These are phyloP conservation scores for Thaumetopoea pityocampa DNA, from an alignment of 1,140 invertebrate species.

Conservation along the genomic window DNA sequence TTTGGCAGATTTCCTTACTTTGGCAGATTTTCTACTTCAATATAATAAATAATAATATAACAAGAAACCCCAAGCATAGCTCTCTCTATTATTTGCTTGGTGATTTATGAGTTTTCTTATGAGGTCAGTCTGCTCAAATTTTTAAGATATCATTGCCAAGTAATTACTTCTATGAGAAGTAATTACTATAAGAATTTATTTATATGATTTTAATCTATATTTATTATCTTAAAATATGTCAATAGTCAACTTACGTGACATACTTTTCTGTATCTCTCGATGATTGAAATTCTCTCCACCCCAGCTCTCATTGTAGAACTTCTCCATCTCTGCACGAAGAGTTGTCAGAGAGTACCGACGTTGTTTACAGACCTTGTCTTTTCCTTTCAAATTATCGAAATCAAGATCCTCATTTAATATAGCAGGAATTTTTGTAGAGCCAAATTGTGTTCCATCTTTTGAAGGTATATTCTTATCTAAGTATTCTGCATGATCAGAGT, in stretches of 20 bases:
- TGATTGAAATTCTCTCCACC: conserved; percentile 78
- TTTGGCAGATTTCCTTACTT: no score
- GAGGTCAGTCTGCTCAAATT: no score
- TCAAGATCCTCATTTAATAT: conserved; percentile 63
- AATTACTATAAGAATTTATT: no score
- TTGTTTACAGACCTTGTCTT: conserved; percentile 42
- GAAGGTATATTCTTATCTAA: conserved; percentile 24
- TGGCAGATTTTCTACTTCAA: no score
- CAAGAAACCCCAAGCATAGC: no score
- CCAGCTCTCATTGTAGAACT: conserved; percentile 80
- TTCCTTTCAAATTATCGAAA: conserved; percentile 65
- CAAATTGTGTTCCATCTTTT: conserved; percentile 36
- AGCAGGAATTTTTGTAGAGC: conserved; percentile 58
- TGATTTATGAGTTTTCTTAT: no score
- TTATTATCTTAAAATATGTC: no score
- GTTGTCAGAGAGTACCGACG: conserved; percentile 52
- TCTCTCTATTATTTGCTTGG: no score
- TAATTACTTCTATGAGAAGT: no score
- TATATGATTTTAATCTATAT: no score
- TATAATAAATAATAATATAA: no score
- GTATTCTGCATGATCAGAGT: conserved; percentile 32
- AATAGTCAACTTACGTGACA: conserved; percentile 74
- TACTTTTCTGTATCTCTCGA: conserved; percentile 68
- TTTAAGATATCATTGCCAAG: no score
- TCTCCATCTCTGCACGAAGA: conserved; percentile 72